phyloP scores from a whole-genome alignment of 2,797 vertebrate genomes.

The Myotis findleyi region DNA sequence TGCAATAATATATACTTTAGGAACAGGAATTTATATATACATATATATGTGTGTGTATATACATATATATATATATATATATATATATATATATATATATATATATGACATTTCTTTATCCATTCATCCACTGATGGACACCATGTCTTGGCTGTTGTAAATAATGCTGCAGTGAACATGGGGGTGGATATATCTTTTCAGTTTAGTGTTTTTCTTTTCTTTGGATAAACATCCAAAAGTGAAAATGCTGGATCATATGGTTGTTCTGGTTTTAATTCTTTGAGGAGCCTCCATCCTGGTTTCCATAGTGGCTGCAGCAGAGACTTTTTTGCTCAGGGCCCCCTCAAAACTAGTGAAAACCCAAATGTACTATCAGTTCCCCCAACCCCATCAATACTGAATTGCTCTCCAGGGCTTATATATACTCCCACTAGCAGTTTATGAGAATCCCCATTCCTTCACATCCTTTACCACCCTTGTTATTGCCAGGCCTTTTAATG shows the following conservation, averaged over 20 bases:
- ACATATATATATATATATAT: too few species aligned
- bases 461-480: neutral
- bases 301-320: neutral
- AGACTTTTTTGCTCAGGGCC: neutral
- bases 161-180: neutral
- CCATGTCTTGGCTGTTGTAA: neutral
- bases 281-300: neutral
- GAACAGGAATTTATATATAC: too few species aligned
- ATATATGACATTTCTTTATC: neutral
- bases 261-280: neutral
- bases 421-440: neutral
- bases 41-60: too few species aligned
- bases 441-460: neutral
- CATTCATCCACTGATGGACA: neutral
- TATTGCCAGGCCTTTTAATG: neutral
- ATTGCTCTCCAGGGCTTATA: neutral
- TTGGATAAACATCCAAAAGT: neutral
- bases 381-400: neutral
- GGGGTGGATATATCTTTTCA: neutral
- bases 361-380: neutral
- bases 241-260: neutral
- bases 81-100: too few species aligned
- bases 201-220: neutral
- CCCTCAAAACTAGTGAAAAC: neutral
- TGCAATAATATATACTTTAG: too few species aligned